These are phyloP conservation scores for Rana temporaria DNA, from an alignment of 2,113 vertebrate species.

Conservation along the genomic window DNA sequence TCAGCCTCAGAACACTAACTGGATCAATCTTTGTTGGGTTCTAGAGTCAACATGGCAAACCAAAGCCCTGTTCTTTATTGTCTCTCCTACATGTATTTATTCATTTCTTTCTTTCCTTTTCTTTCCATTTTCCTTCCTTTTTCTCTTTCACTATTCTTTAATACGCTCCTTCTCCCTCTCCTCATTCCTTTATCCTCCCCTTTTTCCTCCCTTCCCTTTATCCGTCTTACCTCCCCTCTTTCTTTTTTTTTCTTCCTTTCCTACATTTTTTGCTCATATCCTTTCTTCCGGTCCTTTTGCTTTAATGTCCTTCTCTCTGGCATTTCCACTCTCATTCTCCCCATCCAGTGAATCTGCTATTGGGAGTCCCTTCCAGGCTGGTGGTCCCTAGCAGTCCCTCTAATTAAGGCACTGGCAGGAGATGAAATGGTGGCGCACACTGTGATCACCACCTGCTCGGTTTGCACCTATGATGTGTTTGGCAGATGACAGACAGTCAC, in stretches of 20 bases:
- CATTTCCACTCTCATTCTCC: neutral
- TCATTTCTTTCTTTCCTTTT: too few species aligned
- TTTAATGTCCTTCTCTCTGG: neutral
- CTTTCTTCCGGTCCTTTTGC: neutral
- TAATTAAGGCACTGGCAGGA: constrained; percentile 23
- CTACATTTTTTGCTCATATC: too few species aligned
- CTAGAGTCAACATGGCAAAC: too few species aligned
- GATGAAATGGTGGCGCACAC: neutral
- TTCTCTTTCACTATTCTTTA: too few species aligned
- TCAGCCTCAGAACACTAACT: too few species aligned
- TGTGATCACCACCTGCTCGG: constrained; percentile 6
- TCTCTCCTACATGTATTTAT: too few species aligned
- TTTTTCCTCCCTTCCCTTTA: too few species aligned
- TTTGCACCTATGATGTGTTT: neutral
- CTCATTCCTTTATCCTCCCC: too few species aligned
- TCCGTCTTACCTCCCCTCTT: neutral
- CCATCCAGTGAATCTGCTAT: neutral
- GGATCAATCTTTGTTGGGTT: too few species aligned
- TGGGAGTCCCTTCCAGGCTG: neutral
- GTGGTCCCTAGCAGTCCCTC: constrained; percentile 10
- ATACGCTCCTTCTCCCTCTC: too few species aligned
- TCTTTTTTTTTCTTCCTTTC: neutral
- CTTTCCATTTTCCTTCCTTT: too few species aligned
- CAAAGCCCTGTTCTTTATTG: too few species aligned
- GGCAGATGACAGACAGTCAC: neutral